Conservation (phyloP, 1,140 invertebrate genomes). For the Harpegnathos saltator region DNA sequence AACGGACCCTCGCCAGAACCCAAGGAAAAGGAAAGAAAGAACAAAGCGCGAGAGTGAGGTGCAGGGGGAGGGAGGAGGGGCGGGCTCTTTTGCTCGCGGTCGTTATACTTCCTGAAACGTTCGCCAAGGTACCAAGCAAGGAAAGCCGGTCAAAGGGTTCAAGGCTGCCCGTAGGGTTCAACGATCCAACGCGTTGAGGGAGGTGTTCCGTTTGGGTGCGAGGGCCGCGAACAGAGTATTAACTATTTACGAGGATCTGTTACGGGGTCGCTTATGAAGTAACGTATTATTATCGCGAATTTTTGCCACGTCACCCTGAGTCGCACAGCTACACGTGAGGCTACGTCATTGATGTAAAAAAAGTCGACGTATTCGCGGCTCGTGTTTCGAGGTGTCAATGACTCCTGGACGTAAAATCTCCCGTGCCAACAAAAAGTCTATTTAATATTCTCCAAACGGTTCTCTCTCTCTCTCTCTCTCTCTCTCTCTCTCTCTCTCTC, state of each 20-base stretch:
- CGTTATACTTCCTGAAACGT: slow-evolving; percentile 76
- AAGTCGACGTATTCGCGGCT: neutral
- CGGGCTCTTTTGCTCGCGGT: slow-evolving; percentile 65
- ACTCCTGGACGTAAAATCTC: neutral
- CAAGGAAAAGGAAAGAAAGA: slow-evolving; percentile 58
- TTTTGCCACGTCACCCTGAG: slow-evolving; percentile 21
- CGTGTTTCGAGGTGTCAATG: neutral
- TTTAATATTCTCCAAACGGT: neutral
- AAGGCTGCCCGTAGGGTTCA: slow-evolving; percentile 71
- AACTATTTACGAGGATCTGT: slow-evolving; percentile 64
- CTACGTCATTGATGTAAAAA: slow-evolving; percentile 25
- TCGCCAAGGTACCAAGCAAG: slow-evolving; percentile 69
- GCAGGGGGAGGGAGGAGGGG: neutral
- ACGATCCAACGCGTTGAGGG: slow-evolving; percentile 64
- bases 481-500: too few species aligned
- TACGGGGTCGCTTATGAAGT: slow-evolving; percentile 43
- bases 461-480: too few species aligned
- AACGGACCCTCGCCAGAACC: slow-evolving; percentile 48
- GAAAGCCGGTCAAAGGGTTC: slow-evolving; percentile 75
- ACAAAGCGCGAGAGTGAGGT: slow-evolving; percentile 43
- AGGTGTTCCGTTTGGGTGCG: slow-evolving; percentile 47
- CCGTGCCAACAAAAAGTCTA: neutral
- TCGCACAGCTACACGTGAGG: neutral
- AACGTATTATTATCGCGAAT: slow-evolving; percentile 39
- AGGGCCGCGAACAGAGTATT: slow-evolving; percentile 52